Evolutionary conservation across 2,797 vertebrate species (phyloP).

Genomic region (Heliangelus exortis): DNA sequence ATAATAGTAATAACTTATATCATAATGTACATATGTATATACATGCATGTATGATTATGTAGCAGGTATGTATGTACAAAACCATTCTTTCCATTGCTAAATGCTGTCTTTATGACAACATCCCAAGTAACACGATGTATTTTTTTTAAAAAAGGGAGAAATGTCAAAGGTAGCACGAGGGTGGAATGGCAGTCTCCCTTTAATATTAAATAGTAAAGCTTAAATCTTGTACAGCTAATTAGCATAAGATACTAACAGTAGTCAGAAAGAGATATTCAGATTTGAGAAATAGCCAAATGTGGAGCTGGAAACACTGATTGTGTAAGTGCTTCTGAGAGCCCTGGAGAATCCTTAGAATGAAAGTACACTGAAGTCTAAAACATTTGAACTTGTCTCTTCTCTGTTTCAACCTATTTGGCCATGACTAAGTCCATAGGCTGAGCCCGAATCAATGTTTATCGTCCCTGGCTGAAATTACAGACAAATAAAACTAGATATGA

Average conservation of each 20-base stretch:
- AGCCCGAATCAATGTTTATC: conserved; percentile 1
- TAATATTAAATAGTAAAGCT: not conserved
- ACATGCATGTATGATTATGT: not conserved
- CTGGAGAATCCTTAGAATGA: not conserved
- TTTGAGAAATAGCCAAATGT: not conserved
- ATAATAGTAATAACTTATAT: not conserved
- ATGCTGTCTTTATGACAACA: not conserved
- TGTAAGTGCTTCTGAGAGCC: conserved; percentile 8
- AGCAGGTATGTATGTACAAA: not conserved
- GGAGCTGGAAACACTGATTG: not conserved
- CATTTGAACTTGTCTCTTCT: not conserved
- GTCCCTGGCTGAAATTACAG: not conserved
- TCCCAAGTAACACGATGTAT: not conserved
- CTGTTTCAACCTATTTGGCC: not conserved
- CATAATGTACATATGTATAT: not conserved
- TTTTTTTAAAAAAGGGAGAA: not conserved
- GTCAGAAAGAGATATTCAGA: not conserved
- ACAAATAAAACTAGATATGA: not conserved
- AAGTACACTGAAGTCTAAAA: not conserved
- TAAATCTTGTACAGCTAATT: conserved; percentile 19
- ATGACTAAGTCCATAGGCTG: not conserved
- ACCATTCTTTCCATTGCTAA: not conserved
- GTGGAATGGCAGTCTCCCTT: not conserved
- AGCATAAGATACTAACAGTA: not conserved
- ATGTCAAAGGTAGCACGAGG: not conserved